phyloP scores from a whole-genome alignment of 2,113 vertebrate genomes.

The Hucho hucho region DNA sequence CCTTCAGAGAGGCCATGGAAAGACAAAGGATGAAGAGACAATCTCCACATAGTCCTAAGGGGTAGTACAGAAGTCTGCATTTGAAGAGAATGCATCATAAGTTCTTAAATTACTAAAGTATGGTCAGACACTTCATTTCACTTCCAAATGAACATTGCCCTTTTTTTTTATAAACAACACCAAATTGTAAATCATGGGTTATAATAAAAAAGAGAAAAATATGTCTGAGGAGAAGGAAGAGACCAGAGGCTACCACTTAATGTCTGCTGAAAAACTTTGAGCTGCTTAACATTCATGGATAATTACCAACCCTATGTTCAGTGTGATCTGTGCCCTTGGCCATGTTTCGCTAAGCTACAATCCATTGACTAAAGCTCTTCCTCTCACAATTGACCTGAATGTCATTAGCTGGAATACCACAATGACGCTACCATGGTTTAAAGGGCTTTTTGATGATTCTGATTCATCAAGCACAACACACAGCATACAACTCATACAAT shows the following conservation, averaged over 20 bases:
- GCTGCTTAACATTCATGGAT: slow-evolving; percentile 57
- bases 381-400: slow-evolving; percentile 56
- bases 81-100: not conserved
- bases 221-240: slow-evolving; percentile 30
- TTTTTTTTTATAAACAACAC: slow-evolving; percentile 14
- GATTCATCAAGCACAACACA: slow-evolving; percentile 28
- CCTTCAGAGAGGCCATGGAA: not conserved
- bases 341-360: slow-evolving; percentile 32
- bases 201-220: slow-evolving; percentile 14
- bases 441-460: slow-evolving; percentile 43
- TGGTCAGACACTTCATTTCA: slow-evolving; percentile 20
- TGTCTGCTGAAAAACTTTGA: slow-evolving; percentile 54
- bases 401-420: slow-evolving; percentile 57
- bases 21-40: not conserved
- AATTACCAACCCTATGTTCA: slow-evolving; percentile 55
- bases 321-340: slow-evolving; percentile 48
- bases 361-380: slow-evolving; percentile 40
- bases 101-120: not conserved
- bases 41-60: not conserved
- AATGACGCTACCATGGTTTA: slow-evolving; percentile 40
- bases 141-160: slow-evolving; percentile 29
- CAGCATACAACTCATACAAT: slow-evolving; percentile 22
- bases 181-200: slow-evolving; percentile 12
- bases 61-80: too few species aligned
- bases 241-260: slow-evolving; percentile 45